Evolutionary conservation across 2,888 invertebrate species (phyloP).

Genomic region (Fragum whitleyi): DNA sequence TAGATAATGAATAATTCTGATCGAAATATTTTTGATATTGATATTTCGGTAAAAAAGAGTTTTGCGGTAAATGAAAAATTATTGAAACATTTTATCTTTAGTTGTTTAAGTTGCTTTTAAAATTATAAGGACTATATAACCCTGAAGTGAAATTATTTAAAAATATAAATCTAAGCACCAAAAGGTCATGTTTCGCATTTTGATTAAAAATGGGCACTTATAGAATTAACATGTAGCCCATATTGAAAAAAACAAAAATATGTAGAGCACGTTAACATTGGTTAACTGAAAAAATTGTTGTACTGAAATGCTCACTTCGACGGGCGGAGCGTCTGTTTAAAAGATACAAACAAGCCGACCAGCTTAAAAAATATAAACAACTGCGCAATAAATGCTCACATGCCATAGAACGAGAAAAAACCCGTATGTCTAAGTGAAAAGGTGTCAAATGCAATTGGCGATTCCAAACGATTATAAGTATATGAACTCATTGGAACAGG

Average conservation of each 20-base stretch:
- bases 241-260: conserved; percentile 32
- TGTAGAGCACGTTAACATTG: conserved; percentile 46
- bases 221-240: conserved; percentile 33
- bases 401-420: conserved; percentile 27
- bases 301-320: conserved; percentile 31
- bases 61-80: too few relatives aligned
- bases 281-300: conserved; percentile 38
- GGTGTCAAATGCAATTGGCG: conserved; percentile 22
- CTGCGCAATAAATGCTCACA: conserved; percentile 11
- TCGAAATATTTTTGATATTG: too few relatives aligned
- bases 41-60: too few relatives aligned
- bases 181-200: too few relatives aligned
- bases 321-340: conserved; percentile 29
- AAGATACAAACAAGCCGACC: conserved; percentile 12
- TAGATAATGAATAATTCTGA: too few relatives aligned
- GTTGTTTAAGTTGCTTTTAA: too few relatives aligned
- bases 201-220: too few relatives aligned
- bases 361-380: conserved; percentile 30
- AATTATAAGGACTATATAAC: too few relatives aligned
- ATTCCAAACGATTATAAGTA: conserved; percentile 30
- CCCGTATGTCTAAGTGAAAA: not conserved
- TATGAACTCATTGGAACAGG: conserved; percentile 43
- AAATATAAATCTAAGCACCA: too few relatives aligned
- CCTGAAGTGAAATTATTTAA: too few relatives aligned
- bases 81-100: too few relatives aligned